Evolutionary conservation across 2,888 invertebrate species (phyloP), one percentile per base, ranked within the genome.

Genomic region (Aelia acuminata): DNA sequence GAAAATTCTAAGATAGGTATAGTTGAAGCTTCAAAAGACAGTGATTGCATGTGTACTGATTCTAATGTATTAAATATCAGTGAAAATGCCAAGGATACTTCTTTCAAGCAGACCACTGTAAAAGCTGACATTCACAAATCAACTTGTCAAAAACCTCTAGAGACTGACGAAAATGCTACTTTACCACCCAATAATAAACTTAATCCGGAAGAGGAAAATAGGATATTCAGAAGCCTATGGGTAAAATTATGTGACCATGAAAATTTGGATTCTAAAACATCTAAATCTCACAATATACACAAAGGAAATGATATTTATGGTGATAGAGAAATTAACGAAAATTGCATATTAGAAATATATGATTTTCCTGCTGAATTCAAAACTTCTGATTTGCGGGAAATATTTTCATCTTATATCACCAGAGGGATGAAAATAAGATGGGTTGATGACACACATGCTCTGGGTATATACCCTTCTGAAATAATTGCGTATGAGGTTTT

Each of bases 361-460:
- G 96, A 96, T 93, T 97, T 98, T 92, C 96, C 97, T 4, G 94
- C 94, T 80, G 96, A 96, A 91, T 96, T 97, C 91, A 96, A 95
- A 91, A 97, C 97, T 50, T 94, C 95, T 91, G 97, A 98, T 93
- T 92, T 98, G 90, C 93, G 96, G 75, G 94, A 95, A 91, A 94
- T 96, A 90, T 96, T 97, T 92, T 95, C 95, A 90, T 94, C 95
- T 90, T 96, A 95, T 91, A 95, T 95, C 91, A 95, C 94, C 91
- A 89, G 90, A 88, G 96, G 96, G n/a, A 97, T 97, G 92, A 96
- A 97, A 92, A 95, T 98, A 90, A 97, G 97, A 92, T 98, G 97
- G 98, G 97, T 98, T 80, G 97, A 98, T 92, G 97, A 97, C 92
- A 97, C 96, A 31, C 97, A 97, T 93, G 97, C 97, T 80, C 94